phyloP scores from a whole-genome alignment of 1,140 invertebrate species.

The Aricia agestis region DNA sequence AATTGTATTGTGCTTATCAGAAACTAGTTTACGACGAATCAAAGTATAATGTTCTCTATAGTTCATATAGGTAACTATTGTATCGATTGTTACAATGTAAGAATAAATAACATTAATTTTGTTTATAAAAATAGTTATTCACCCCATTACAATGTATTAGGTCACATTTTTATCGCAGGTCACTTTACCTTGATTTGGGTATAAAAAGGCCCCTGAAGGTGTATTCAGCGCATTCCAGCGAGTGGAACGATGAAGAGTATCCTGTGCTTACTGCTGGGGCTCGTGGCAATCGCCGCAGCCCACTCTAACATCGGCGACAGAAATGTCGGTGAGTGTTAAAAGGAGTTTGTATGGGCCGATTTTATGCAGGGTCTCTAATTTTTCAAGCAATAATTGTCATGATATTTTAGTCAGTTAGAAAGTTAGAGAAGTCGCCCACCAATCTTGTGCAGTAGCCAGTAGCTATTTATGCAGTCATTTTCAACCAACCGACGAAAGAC shows the following conservation, averaged over 20 bases:
- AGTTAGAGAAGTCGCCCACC: too few relatives aligned
- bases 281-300: conserved; percentile 49
- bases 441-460: too few relatives aligned
- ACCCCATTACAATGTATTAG: not conserved
- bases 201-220: conserved; percentile 37
- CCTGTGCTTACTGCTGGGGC: conserved; percentile 42
- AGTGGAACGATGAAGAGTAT: conserved; percentile 50
- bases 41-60: not conserved
- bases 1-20: too few relatives aligned
- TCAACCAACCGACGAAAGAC: too few relatives aligned
- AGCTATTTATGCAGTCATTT: too few relatives aligned
- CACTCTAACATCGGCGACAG: conserved; percentile 37
- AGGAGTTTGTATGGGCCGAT: too few relatives aligned
- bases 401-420: too few relatives aligned
- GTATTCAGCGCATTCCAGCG: conserved; percentile 32
- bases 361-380: too few relatives aligned
- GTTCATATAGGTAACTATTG: not conserved
- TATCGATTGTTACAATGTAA: not conserved
- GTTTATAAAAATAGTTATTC: not conserved
- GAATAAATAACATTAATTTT: not conserved
- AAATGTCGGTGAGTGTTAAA: conserved; percentile 35
- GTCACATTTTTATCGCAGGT: conserved; percentile 25
- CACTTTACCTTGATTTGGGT: conserved; percentile 26
- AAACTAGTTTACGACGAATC: not conserved
- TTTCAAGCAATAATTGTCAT: too few relatives aligned